A percentile compares a stretch with the other conserved stretches of the same genome.
Conservation (phyloP, 2,797 vertebrate genomes). For the Etheostoma nigrum region DNA sequence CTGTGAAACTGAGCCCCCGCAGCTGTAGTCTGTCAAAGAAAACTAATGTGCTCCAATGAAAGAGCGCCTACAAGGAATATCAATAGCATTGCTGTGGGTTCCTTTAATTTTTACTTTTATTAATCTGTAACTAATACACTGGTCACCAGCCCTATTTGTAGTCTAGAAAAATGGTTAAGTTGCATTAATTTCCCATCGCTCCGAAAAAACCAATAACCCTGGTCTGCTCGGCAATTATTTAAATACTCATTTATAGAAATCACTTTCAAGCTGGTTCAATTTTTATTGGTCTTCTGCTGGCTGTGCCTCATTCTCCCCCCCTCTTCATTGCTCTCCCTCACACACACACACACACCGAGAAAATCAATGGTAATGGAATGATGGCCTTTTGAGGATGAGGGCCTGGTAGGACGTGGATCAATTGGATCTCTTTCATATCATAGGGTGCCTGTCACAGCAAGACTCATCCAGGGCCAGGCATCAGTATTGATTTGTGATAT, state of each 20-base stretch:
- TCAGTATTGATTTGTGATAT: slow-evolving; percentile 88
- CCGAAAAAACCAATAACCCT: slow-evolving; percentile 73
- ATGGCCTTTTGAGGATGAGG: slow-evolving; percentile 93
- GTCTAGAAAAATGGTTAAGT: slow-evolving; percentile 65
- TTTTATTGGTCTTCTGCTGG: slow-evolving; percentile 92
- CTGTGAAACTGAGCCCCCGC: slow-evolving; percentile 77
- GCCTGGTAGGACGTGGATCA: slow-evolving; percentile 91
- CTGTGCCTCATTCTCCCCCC: slow-evolving; percentile 62
- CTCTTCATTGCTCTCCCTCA: slow-evolving; percentile 33
- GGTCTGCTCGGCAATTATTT: slow-evolving; percentile 80
- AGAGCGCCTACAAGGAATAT: slow-evolving; percentile 70
- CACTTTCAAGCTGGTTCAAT: slow-evolving; percentile 88
- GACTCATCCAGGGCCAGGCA: slow-evolving; percentile 84
- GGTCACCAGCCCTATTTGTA: slow-evolving; percentile 61
- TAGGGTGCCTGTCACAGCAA: slow-evolving; percentile 83
- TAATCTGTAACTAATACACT: slow-evolving; percentile 80
- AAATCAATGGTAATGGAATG: slow-evolving; percentile 97
- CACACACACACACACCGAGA: slow-evolving; percentile 44
- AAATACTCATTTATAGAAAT: slow-evolving; percentile 91
- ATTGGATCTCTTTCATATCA: slow-evolving; percentile 90
- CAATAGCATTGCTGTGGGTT: slow-evolving; percentile 62
- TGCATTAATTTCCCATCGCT: slow-evolving; percentile 83
- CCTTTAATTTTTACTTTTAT: slow-evolving; percentile 77
- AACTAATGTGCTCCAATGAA: slow-evolving; percentile 81
- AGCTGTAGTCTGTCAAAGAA: slow-evolving; percentile 80